Evolutionary conservation across 2,113 vertebrate species (phyloP).

Genomic region (Marcusenius ussheri): DNA sequence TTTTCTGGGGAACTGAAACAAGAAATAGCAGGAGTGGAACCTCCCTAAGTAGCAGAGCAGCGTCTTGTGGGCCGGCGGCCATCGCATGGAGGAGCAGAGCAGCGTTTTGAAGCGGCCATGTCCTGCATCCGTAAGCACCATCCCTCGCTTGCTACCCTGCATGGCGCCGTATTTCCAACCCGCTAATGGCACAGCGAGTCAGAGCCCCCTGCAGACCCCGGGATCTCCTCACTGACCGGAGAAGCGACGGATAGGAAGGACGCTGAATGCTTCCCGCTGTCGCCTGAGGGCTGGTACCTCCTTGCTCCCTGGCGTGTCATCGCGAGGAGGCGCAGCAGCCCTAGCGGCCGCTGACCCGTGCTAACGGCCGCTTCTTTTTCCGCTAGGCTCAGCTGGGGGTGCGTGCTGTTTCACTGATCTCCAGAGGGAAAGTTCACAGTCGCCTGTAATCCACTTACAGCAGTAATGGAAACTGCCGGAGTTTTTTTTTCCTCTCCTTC

Average conservation of each 20-base stretch:
- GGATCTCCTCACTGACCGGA: not conserved
- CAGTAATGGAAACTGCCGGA: not conserved
- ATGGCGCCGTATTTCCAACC: not conserved
- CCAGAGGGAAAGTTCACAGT: constrained; percentile 3
- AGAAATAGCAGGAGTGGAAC: not conserved
- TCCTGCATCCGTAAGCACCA: not conserved
- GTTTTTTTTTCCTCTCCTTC: not conserved
- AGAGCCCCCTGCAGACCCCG: not conserved
- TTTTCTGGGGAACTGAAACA: not conserved
- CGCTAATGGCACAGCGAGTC: not conserved
- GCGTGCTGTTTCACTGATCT: not conserved
- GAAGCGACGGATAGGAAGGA: not conserved
- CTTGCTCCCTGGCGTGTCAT: too few species aligned
- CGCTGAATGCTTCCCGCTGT: not conserved
- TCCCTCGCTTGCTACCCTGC: not conserved
- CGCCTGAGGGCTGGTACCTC: too few species aligned
- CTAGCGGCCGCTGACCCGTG: not conserved
- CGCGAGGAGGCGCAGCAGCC: not conserved
- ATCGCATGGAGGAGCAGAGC: not conserved
- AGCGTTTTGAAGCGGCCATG: not conserved
- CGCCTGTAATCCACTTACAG: constrained; percentile 6
- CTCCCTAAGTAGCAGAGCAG: not conserved
- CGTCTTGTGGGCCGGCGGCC: too few species aligned
- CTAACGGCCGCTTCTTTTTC: not conserved
- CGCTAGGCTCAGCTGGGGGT: not conserved